Base-by-base conservation (phyloP, 2,888 invertebrate species). In the Eupithecia inturbata region DNA sequence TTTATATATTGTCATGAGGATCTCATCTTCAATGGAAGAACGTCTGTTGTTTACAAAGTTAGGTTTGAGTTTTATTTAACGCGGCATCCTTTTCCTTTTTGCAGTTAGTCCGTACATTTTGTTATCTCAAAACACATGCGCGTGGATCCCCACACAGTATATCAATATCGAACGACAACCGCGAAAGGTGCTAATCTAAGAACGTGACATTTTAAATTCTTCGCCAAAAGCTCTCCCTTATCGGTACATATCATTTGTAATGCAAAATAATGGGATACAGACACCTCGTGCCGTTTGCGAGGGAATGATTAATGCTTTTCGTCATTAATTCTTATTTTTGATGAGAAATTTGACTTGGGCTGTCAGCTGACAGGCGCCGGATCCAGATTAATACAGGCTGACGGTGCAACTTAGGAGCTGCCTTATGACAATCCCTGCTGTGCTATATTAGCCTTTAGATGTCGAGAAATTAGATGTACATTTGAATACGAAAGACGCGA, bases 301-400 rank as follows among this genome's bases (percentile, higher is more conserved):
- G 92, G 90, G 88, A 89, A 92, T 94, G 94, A 94, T 94, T 94
- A 94, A 94, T 94, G 94, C 90, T 88, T 89, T 88, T 91, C 91
- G 85, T 89, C 94, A 94, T 94, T 94, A 94, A 94, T 94, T 94
- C 93, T 93, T 93, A 94, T 94, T 94, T 94, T 92, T 93, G 93
- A 94, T 93, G 94, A 94, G 94, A 94, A 94, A 93, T 93, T 94
- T 92, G 94, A 94, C 94, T 94, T 92, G 89, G 87, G 91, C 93
- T 92, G 93, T 93, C 93, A 92, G 91, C 72, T 70, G 72, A 72
- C 75, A 72, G 76, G 83, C 89, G 90, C 90, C 92, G 91, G 92
- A 93, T 90, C 91, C 91, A 93, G 93, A 94, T 94, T 94, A 92
- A 94, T 93, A 93, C 87, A 88, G 87, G 92, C 92, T 94, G 94